phyloP scores from a whole-genome alignment of 2,888 invertebrate genomes.

The Caenorhabditis doughertyi region DNA sequence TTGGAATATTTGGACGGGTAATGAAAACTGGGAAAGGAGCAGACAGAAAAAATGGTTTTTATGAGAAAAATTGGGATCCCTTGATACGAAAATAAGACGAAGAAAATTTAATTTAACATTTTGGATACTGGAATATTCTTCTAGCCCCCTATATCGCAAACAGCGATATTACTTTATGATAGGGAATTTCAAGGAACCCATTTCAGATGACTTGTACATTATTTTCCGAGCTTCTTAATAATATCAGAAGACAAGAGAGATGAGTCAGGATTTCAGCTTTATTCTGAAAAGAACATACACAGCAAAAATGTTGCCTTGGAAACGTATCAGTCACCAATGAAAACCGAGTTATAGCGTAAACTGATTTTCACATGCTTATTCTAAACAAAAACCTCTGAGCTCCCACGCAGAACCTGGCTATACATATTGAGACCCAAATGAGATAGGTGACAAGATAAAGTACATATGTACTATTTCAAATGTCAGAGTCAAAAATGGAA shows the following conservation, averaged over 20 bases:
- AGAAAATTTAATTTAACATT: background rate
- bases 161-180: no score
- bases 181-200: no score
- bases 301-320: background rate
- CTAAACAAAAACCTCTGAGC: no score
- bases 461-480: slow-evolving; percentile 18
- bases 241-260: no score
- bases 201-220: no score
- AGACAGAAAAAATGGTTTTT: background rate
- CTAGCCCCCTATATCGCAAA: no score
- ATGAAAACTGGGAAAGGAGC: slow-evolving; percentile 9
- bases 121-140: background rate
- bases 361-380: no score
- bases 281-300: background rate
- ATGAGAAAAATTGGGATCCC: background rate
- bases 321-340: no score
- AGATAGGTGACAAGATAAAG: slow-evolving; percentile 17
- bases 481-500: slow-evolving; percentile 1
- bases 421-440: no score
- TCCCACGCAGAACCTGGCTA: no score
- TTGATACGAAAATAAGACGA: background rate
- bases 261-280: background rate
- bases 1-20: slow-evolving; percentile 24
- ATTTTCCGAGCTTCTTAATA: no score
- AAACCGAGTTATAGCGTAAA: no score